Evolutionary conservation across 2,113 vertebrate genomes (phyloP).

Genomic region (Tyrannus savana): DNA sequence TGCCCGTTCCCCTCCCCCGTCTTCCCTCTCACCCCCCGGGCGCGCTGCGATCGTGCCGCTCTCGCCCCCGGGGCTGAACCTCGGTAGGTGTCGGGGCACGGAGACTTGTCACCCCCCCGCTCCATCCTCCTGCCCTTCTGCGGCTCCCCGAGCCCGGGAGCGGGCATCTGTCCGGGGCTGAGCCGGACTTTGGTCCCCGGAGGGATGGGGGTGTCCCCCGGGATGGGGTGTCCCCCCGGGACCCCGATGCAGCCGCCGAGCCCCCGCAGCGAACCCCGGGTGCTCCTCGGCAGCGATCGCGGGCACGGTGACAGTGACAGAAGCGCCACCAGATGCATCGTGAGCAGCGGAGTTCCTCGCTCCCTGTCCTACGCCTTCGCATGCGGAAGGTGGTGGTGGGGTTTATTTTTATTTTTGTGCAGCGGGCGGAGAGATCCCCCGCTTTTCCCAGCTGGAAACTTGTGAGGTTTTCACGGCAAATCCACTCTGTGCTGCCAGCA

Average conservation of each 20-base stretch:
- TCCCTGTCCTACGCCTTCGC: conserved; percentile 33
- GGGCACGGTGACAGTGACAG: background rate
- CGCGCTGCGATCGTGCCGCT: background rate
- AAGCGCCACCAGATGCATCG: conserved; percentile 12
- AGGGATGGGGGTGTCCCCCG: background rate
- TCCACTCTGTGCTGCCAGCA: background rate
- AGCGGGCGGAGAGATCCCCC: conserved; percentile 19
- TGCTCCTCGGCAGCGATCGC: background rate
- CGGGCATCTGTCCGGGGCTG: too few species aligned
- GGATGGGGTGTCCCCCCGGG: background rate
- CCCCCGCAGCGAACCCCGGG: background rate
- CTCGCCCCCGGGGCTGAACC: background rate
- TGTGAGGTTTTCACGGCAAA: background rate
- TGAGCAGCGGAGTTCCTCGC: conserved; percentile 24
- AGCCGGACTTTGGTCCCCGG: background rate
- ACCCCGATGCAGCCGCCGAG: background rate
- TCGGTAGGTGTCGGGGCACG: background rate
- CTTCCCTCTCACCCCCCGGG: background rate
- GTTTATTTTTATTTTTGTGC: conserved; percentile 21
- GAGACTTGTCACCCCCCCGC: background rate
- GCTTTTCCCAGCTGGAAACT: conserved; percentile 35
- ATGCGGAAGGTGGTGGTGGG: conserved; percentile 38
- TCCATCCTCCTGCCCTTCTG: background rate
- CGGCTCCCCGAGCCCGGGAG: background rate
- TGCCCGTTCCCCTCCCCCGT: background rate